Evolutionary conservation across 2,888 invertebrate species (phyloP), one percentile per base, ranked within the genome.

Genomic region (Cyaniris semiargus): DNA sequence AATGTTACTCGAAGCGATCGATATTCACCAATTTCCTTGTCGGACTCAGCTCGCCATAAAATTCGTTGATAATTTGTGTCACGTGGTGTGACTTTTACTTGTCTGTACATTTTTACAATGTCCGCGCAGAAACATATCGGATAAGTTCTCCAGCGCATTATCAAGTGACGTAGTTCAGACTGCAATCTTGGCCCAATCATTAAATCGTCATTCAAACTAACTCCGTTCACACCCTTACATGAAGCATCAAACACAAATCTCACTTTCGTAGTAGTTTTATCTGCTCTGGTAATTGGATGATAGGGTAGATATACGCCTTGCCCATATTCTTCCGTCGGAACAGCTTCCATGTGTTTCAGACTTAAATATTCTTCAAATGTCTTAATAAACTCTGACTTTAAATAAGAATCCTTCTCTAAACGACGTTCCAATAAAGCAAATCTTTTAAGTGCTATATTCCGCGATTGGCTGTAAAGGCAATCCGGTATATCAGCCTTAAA

Each of bases 81-180:
- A n/a, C 77, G 58, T 8, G 75, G n/a, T 6, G 76, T 23, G 10
- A 81, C 75, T 72, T 75, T 77, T 0, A 83, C 77, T 70, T 80
- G 80, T 0, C 81, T 76, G 71, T 84, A 86, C 84, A 86, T 86
- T 79, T 85, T 83, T 0, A 80, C 77, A 8, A 84, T 80, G 72
- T 82, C 81, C 10, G 79, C 81, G 7, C 76, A 70, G 27, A 82
- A 23, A 66, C 80, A 78, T n/a, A 81, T 78, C 7, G 76, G 76
- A 76, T 80, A 75, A 21, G 15, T 34, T 27, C 82, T 76, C 81
- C 81, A 85, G 70, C 82, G 75, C 78, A 83, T 79, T 4, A 84
- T 38, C 0, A 85, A 79, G n/a, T 81, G 78, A 44, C 83, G 80
- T 71, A 85, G 21, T 44, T 83, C 81, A 18, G 82, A 78, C 80